phyloP scores from a whole-genome alignment of 2,113 vertebrate species.

The Rhodinocichla rosea region DNA sequence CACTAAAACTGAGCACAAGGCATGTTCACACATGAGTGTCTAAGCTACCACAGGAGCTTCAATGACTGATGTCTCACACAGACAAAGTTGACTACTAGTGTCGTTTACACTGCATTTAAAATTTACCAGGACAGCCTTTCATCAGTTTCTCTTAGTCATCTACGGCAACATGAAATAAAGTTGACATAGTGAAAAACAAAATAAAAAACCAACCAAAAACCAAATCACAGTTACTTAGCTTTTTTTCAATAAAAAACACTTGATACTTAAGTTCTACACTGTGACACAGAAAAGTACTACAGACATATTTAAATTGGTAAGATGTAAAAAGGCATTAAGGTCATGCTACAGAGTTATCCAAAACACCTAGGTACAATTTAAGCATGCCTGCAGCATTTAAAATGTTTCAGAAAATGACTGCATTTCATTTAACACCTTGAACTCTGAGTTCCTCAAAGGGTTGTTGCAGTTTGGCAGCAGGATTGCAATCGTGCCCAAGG shows the following conservation, averaged over 20 bases:
- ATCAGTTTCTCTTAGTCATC: background rate
- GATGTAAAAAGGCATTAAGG: conserved; percentile 64
- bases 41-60: background rate
- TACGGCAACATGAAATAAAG: background rate
- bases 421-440: conserved; percentile 60
- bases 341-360: conserved; percentile 60
- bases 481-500: conserved; percentile 37
- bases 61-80: background rate
- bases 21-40: background rate
- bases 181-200: background rate
- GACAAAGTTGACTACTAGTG: background rate
- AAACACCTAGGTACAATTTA: conserved; percentile 56
- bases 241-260: background rate
- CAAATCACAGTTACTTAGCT: background rate
- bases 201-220: background rate
- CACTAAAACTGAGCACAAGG: background rate
- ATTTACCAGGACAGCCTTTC: background rate
- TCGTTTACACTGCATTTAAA: background rate
- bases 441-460: conserved; percentile 42
- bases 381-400: conserved; percentile 65
- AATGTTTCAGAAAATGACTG: conserved; percentile 63
- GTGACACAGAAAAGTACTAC: background rate
- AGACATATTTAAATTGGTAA: conserved; percentile 69
- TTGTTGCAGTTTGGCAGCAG: conserved; percentile 59
- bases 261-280: background rate